Base-by-base conservation (phyloP, 92 coral and sea anemone genomes). In the Epizoanthus rinbou region DNA sequence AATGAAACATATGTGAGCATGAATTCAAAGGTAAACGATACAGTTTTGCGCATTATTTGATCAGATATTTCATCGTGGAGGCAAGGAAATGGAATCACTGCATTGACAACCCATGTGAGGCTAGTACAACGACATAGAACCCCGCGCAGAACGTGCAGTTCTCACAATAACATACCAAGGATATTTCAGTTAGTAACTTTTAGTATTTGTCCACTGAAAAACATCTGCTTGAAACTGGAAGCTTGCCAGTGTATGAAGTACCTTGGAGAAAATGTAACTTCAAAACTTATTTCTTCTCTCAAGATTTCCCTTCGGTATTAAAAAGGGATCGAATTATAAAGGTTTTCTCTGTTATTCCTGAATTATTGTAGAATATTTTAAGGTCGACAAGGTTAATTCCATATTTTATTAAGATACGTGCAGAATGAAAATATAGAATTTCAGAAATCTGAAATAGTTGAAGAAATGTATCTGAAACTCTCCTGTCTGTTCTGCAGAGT, bases 221-320 rank as follows among this genome's bases (percentile, higher is more conserved):
- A 62, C 82, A 78, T 78, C 82, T 78, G 71, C 35, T 43, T 31
- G 57, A 3, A 23, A 43, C 71, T 62, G 82, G 71, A 60, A 60
- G 21, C 37, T 62, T 62, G 82, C 82, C 82, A 78, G 41, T 21
- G 6, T 33, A 31, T 4, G 18, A 57, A 53, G 57, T 56, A 74
- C 80, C 54, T 57, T 50, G 9, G 7, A 24, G 43, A 35, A 41
- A 22, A 78, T 23, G 3, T 6, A 37, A 37, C 1, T 37, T 37
- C 43, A 37, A 37, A 15, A 58, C 35, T 37, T 6, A 2, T 58
- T 41, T 37, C 5, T 78, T 21, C 64, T 35, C 43, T 22, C 82
- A 15, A 41, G 70, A 21, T 37, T 3, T 50, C 54, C 5, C 43
- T 37, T 37, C 3, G 43, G 43, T 37, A 37, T 37, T 37, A 37